phyloP scores from a whole-genome alignment of 2,888 invertebrate species.

The Lucinisca nassula region DNA sequence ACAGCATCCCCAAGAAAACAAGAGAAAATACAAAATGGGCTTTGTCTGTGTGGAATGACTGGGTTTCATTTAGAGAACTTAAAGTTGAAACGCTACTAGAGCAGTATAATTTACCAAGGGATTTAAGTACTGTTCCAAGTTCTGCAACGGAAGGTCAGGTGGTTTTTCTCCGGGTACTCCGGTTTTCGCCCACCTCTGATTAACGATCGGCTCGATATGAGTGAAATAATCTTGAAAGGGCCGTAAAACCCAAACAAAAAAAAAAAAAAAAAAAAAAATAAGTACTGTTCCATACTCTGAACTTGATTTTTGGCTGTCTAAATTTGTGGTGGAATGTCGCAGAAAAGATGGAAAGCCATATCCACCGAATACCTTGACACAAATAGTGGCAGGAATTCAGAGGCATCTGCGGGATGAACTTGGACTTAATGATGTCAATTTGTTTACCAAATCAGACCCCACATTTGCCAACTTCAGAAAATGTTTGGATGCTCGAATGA shows the following conservation, averaged over 20 bases:
- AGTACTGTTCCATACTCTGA: background rate
- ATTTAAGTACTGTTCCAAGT: background rate
- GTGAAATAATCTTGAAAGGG: too few relatives aligned
- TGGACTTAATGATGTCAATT: background rate
- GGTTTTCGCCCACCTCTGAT: too few relatives aligned
- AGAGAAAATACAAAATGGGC: background rate
- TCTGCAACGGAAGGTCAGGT: too few relatives aligned
- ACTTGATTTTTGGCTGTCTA: slow-evolving; percentile 6
- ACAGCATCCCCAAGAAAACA: background rate
- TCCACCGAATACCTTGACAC: background rate
- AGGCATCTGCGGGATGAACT: background rate
- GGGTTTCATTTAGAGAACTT: background rate
- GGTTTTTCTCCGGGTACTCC: too few relatives aligned
- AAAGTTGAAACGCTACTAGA: background rate
- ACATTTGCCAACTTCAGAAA: background rate
- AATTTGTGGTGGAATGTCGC: background rate
- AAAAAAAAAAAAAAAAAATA: too few relatives aligned
- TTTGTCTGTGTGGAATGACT: background rate
- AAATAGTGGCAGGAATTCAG: background rate
- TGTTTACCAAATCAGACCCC: background rate
- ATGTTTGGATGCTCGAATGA: background rate
- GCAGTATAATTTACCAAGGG: background rate
- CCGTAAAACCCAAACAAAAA: too few relatives aligned
- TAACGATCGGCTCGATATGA: too few relatives aligned
- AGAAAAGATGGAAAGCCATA: slow-evolving; percentile 2